Evolutionary conservation across 2,888 invertebrate genomes (phyloP).

Genomic region (Parasteatoda lunata): DNA sequence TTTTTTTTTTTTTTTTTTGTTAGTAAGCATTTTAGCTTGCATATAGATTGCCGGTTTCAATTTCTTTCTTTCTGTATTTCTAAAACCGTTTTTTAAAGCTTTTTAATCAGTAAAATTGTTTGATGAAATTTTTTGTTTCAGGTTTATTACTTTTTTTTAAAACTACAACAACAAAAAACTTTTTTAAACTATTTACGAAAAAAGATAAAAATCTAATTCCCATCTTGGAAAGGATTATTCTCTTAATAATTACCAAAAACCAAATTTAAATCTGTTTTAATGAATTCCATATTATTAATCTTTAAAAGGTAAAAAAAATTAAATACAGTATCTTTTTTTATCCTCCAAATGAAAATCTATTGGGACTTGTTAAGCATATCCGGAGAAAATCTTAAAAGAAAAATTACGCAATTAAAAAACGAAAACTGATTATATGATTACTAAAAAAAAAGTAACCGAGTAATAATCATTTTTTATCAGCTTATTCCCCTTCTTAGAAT

Average conservation of each 20-base stretch:
- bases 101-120: too few species aligned
- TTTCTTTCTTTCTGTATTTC: too few species aligned
- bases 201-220: not conserved
- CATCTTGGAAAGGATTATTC: not conserved
- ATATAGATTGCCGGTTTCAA: too few species aligned
- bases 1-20: too few species aligned
- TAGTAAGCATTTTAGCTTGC: too few species aligned
- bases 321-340: not conserved
- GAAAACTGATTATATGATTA: not conserved
- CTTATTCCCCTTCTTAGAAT: not conserved
- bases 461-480: not conserved
- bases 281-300: constrained; percentile 47
- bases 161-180: too few species aligned
- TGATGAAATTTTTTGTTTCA: too few species aligned
- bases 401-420: not conserved
- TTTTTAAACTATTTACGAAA: too few species aligned
- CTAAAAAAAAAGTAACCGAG: not conserved
- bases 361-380: not conserved
- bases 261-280: constrained; percentile 43
- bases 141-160: too few species aligned
- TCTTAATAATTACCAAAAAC: constrained; percentile 46
- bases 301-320: not conserved
- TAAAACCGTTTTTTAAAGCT: too few species aligned
- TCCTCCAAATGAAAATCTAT: not conserved
- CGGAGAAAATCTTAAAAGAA: not conserved